These are phyloP conservation scores for Ptyas mucosa DNA, from an alignment of 2,113 vertebrate species.

Conservation along the genomic window DNA sequence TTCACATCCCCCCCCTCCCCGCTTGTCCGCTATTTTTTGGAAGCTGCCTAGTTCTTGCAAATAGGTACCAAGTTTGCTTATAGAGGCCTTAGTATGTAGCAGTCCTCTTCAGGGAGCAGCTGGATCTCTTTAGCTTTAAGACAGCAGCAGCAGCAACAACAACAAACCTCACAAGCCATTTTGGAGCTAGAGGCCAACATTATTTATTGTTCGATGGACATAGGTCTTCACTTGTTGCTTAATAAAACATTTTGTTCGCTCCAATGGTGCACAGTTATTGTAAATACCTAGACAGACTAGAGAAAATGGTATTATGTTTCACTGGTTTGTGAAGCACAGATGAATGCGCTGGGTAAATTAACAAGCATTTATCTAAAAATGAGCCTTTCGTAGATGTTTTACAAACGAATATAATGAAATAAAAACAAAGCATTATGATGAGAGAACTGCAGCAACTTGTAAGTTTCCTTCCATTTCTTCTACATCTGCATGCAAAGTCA, in stretches of 20 bases:
- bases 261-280: neutral
- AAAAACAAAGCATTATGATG: constrained; percentile 38
- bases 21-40: too few species aligned
- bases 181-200: neutral
- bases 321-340: neutral
- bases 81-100: neutral
- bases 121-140: neutral
- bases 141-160: neutral
- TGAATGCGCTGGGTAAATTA: constrained; percentile 13
- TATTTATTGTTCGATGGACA: neutral
- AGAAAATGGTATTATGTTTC: constrained; percentile 8
- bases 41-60: too few species aligned
- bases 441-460: constrained; percentile 31
- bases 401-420: constrained; percentile 12
- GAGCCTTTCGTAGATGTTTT: constrained; percentile 21
- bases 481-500: constrained; percentile 51
- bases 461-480: constrained; percentile 44
- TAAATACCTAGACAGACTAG: neutral
- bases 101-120: neutral
- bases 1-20: too few species aligned
- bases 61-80: neutral
- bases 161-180: neutral
- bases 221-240: accelerated
- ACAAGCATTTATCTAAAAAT: constrained; percentile 42
- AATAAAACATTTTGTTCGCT: neutral